Evolutionary conservation across 2,113 vertebrate species (phyloP).

Genomic region (Pogona vitticeps): DNA sequence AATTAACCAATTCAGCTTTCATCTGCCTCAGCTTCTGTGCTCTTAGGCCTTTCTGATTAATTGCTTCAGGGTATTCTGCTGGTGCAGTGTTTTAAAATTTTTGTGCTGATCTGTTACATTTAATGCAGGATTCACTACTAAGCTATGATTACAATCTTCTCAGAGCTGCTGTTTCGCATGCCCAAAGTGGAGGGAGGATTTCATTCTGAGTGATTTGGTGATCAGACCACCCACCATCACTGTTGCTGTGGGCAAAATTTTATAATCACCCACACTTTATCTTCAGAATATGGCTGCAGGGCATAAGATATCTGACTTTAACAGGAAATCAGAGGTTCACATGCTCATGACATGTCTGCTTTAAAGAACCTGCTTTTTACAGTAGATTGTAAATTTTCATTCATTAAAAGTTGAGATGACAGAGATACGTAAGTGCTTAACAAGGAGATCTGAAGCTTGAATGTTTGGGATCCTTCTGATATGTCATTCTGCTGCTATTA

Average conservation of each 20-base stretch:
- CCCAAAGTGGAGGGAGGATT: neutral
- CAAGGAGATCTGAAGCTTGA: neutral
- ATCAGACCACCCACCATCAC: neutral
- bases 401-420: neutral
- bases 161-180: neutral
- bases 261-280: conserved; percentile 1
- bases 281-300: neutral
- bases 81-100: neutral
- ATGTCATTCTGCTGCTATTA: neutral
- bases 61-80: conserved; percentile 21
- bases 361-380: neutral
- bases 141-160: conserved; percentile 7
- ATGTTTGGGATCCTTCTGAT: neutral
- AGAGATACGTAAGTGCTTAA: neutral
- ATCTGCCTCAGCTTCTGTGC: conserved; percentile 23
- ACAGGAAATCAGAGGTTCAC: neutral
- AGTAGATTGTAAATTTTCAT: neutral
- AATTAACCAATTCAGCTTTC: conserved; percentile 26
- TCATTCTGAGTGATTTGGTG: neutral
- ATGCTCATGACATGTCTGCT: conserved; percentile 2
- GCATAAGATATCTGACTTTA: neutral
- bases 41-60: conserved; percentile 34
- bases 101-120: conserved; percentile 14
- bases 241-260: neutral
- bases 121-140: neutral